Percentiles rank a stretch among this genome's conserved stretches.
Conservation (phyloP, 2,797 vertebrate species). For the Silurus aristotelis region DNA sequence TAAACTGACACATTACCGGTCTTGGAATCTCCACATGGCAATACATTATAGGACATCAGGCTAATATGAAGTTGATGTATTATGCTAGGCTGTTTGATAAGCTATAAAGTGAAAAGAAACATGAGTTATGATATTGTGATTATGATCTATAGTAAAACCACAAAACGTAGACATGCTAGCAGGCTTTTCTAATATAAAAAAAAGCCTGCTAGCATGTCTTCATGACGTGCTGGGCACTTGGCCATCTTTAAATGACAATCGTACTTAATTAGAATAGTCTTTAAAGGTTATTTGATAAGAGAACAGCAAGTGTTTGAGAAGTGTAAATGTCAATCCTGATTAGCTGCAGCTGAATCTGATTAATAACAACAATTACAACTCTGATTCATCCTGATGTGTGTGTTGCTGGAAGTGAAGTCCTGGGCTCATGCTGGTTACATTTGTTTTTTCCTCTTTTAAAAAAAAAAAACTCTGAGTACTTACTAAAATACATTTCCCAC, state of each 20-base stretch:
- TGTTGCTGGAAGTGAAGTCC: neutral
- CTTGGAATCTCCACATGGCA: neutral
- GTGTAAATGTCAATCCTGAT: conserved; percentile 15
- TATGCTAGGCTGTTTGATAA: neutral
- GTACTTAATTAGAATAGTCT: too few relatives aligned
- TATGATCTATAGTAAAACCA: too few relatives aligned
- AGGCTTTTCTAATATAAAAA: neutral
- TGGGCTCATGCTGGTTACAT: neutral
- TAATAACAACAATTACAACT: neutral
- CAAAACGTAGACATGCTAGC: neutral
- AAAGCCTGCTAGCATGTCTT: too few relatives aligned
- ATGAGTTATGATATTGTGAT: neutral
- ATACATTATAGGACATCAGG: too few relatives aligned
- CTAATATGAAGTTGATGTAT: neutral
- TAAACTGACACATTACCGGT: neutral
- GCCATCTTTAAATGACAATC: neutral
- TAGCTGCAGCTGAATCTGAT: neutral
- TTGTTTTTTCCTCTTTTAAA: too few relatives aligned
- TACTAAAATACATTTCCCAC: neutral
- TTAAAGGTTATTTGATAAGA: neutral
- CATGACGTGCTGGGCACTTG: too few relatives aligned
- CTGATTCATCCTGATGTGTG: neutral
- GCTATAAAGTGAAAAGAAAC: neutral
- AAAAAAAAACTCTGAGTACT: neutral
- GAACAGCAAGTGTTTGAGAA: neutral